Conservation (phyloP, 2,888 invertebrate genomes). For the Macrosoma leucophasiata region DNA sequence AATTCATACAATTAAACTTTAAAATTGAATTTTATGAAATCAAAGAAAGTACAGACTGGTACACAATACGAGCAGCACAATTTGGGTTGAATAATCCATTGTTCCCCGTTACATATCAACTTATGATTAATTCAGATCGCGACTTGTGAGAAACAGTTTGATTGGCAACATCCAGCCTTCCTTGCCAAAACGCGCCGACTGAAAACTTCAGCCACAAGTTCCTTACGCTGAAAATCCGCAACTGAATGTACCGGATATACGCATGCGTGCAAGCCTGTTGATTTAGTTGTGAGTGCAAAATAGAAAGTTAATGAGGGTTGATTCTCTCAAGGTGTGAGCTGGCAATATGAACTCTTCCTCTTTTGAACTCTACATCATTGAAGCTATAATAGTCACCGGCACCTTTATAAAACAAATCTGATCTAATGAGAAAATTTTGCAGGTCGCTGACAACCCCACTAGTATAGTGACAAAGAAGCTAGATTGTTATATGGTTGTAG, state of each 20-base stretch:
- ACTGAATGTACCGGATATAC: slow-evolving; percentile 8
- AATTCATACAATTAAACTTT: slow-evolving; percentile 25
- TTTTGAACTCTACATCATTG: too few species aligned
- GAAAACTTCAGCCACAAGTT: slow-evolving; percentile 27
- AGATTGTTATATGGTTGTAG: too few species aligned
- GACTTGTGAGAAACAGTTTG: slow-evolving; percentile 8
- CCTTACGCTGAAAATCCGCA: slow-evolving; percentile 16
- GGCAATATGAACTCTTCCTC: too few species aligned
- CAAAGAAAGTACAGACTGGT: slow-evolving; percentile 48
- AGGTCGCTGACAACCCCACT: too few species aligned
- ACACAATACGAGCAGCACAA: slow-evolving; percentile 53
- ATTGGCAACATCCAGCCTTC: slow-evolving; percentile 22
- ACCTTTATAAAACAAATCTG: too few species aligned
- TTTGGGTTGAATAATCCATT: slow-evolving; percentile 51
- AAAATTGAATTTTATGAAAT: slow-evolving; percentile 26
- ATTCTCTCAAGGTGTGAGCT: slow-evolving; percentile 11
- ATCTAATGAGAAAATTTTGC: too few species aligned
- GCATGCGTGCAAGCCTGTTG: slow-evolving; percentile 33
- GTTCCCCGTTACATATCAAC: slow-evolving; percentile 19
- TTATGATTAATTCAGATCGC: slow-evolving; percentile 2
- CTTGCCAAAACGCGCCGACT: slow-evolving; percentile 26
- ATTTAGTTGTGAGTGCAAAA: slow-evolving; percentile 25
- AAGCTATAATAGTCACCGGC: too few species aligned
- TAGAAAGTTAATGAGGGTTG: slow-evolving; percentile 14
- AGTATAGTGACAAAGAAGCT: too few species aligned